Evolutionary conservation across 1,140 invertebrate species (phyloP), one percentile per base, ranked within the genome.

Genomic region (Platyscapa corneri): DNA sequence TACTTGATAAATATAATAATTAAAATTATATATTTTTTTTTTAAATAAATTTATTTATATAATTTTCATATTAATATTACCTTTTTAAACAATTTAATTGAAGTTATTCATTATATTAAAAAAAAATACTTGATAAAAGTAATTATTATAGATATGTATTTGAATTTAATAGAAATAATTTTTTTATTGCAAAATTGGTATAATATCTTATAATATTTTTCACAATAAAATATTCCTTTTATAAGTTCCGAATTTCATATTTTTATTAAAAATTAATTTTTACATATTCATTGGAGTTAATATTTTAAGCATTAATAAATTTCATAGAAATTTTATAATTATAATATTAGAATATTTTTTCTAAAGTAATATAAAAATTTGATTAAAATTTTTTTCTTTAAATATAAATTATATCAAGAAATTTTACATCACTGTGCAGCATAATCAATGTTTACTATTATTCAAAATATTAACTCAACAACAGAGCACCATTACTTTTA

Each of bases 401-500:
- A 27, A 7, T 60, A 60, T 27, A 60, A 60, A 27, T 27, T 3
- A 60, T 53, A 53, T 53, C 23, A 14, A 60, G 3, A 60, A 23
- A 60, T 27, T 60, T 60, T 60, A 60, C 27, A 14, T 27, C 27
- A 46, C 18, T 39, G 20, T 42, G 20, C 2, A 74, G 0, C 10
- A 42, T n/a, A 42, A 42, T 27, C 42, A 27, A 20, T 8, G 20
- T 3, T n/a, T n/a, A 74, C 67, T 70, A 37, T 70, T 12, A 37
- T 7, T 6, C 3, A 32, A 74, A 74, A 74, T 74, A 74, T 74
- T 42, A 39, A 53, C n/a, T 49, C 74, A 79, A 84, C 67, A 85
- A 85, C 83, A 85, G 84, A 85, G 79, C 82, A 86, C 84, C 79
- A 82, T 20, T n/a, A 30, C n/a, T 60, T 23, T 82, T 56, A 77